Percentiles rank a stretch among this genome's conserved stretches.
phyloP scores from a whole-genome alignment of 1,140 invertebrate species.

The Euwallacea similis region DNA sequence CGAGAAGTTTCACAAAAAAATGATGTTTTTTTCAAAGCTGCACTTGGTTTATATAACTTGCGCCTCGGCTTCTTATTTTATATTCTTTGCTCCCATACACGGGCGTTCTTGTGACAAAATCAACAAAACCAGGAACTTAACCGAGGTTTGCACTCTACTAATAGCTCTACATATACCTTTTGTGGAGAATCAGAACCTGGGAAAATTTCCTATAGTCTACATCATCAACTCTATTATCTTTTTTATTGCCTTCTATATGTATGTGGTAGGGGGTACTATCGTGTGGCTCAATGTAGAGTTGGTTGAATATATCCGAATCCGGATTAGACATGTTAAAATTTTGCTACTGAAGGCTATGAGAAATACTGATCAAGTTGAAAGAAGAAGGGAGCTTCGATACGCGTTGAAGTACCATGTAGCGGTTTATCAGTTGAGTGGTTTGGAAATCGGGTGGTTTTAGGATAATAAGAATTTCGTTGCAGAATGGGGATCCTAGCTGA shows the following conservation, averaged over 20 bases:
- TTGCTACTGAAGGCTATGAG: slow-evolving; percentile 10
- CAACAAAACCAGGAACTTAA: slow-evolving; percentile 8
- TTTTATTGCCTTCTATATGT: slow-evolving; percentile 6
- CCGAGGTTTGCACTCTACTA: slow-evolving; percentile 12
- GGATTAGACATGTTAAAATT: slow-evolving; percentile 15
- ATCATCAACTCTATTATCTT: slow-evolving; percentile 1
- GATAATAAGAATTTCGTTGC: background rate
- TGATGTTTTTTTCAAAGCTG: slow-evolving; percentile 11
- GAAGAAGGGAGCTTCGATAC: background rate
- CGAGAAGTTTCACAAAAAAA: slow-evolving; percentile 8
- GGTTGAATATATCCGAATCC: slow-evolving; percentile 15
- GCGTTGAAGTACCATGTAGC: slow-evolving; percentile 18
- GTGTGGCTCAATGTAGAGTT: slow-evolving; percentile 18
- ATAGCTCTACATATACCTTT: slow-evolving; percentile 9
- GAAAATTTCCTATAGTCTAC: background rate
- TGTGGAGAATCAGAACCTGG: background rate
- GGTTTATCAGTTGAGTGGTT: background rate
- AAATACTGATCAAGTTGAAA: background rate
- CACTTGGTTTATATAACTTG: slow-evolving; percentile 13
- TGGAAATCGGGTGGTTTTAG: background rate
- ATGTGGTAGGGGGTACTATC: slow-evolving; percentile 6
- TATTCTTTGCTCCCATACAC: slow-evolving; percentile 12
- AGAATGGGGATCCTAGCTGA: slow-evolving; percentile 20
- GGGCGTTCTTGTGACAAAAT: background rate
- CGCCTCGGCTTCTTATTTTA: slow-evolving; percentile 11